Evolutionary conservation across 2,797 vertebrate species (phyloP).

Genomic region (Capromys pilorides): DNA sequence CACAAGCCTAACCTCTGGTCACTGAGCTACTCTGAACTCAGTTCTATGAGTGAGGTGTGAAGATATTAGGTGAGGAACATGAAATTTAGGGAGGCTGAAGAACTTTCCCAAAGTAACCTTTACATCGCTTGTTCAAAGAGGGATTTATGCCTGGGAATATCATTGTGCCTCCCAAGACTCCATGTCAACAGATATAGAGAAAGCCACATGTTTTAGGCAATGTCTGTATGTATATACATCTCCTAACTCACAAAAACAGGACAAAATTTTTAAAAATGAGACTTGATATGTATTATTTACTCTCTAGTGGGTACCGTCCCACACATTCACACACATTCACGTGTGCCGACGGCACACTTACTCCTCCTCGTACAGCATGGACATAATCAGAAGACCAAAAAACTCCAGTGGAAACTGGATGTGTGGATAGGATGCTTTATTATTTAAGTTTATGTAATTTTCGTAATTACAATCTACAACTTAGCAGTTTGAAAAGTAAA

Average conservation of each 20-base stretch:
- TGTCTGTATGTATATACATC: not conserved
- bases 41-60: not conserved
- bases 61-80: not conserved
- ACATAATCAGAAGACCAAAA: constrained; percentile 33
- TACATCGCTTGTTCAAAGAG: not conserved
- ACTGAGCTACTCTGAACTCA: not conserved
- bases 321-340: not conserved
- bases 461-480: constrained; percentile 92
- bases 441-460: constrained; percentile 88
- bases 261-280: not conserved
- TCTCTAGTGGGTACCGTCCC: not conserved
- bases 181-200: not conserved
- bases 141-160: not conserved
- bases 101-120: constrained; percentile 24
- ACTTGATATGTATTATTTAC: constrained; percentile 18
- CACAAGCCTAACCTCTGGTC: not conserved
- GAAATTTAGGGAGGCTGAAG: constrained; percentile 3
- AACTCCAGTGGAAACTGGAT: constrained; percentile 47
- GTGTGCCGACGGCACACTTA: not conserved
- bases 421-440: constrained; percentile 72
- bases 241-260: constrained; percentile 36
- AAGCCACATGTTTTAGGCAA: not conserved
- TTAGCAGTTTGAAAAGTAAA: constrained; percentile 90
- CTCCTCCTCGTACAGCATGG: not conserved
- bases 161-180: not conserved